Base-by-base conservation (phyloP, 2,888 invertebrate genomes). In the Nesidiocoris tenuis region DNA sequence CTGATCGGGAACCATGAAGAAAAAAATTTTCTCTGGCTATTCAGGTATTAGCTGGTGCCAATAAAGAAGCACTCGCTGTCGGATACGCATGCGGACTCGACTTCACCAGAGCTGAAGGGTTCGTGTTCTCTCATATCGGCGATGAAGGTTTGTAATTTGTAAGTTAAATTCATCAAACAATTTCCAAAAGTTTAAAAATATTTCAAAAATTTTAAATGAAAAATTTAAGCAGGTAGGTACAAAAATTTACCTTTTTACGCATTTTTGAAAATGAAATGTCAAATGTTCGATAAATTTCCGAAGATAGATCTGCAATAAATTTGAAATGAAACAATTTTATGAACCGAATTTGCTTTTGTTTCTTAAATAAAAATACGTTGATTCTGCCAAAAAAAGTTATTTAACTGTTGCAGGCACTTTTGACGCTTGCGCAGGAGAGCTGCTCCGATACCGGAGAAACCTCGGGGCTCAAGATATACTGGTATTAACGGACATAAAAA, bases 401-500 rank as follows among this genome's bases (percentile, higher is more conserved):
- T n/a, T n/a, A 1, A 24, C 7, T 22, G 16, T 64, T 23, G 12
- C 66, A 66, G 66, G 66, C 2, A 17, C 88, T 79, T 91, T 89
- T 78, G 87, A 93, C 81, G 90, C 91, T 0, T 89, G 90, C 83
- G 93, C 93, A 23, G 93, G 92, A 0, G 83, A 85, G 5, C 82
- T 94, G 75, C 82, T 93, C 24, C 85, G 94, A 77, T 93, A 92
- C 83, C 85, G 93, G 12, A 87, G 84, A 77, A 81, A 84, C 7
- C 89, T 94, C 75, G 88, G 87, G 70, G 92, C 92, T 0, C 87
- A 90, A 5, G 81, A 90, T 81, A 84, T 94, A 19, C 83, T 89
- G 1, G 83, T 94, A 7, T 89, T 92, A 76, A 88, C 90, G 0
- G 94, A 94, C 83, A 87, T 94, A n/a, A 94, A 94, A 82, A 94